Evolutionary conservation across 53 echinoderm and acorn worm species (phyloP).

Genomic region (Henricia sp.): DNA sequence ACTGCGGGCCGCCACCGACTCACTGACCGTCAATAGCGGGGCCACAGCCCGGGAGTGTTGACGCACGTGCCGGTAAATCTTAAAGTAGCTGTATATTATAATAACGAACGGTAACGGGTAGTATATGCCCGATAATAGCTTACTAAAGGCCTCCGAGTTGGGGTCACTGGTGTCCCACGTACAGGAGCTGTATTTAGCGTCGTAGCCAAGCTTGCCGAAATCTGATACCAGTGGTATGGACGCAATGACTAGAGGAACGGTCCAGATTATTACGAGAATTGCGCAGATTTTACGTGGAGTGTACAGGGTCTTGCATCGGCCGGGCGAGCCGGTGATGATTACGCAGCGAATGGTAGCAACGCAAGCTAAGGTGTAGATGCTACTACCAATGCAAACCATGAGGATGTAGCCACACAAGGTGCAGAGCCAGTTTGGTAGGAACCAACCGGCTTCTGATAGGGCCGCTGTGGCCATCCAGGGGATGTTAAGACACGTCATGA

Average conservation of each 20-base stretch:
- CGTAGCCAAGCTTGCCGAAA: slow-evolving; percentile 61
- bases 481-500: slow-evolving; percentile 56
- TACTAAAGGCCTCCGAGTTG: slow-evolving; percentile 43
- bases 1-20: background rate
- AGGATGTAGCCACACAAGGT: background rate
- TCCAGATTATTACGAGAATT: slow-evolving; percentile 50
- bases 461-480: slow-evolving; percentile 46
- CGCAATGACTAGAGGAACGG: slow-evolving; percentile 38
- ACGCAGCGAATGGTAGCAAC: slow-evolving; percentile 56
- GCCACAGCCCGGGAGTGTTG: slow-evolving; percentile 35
- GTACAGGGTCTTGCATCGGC: slow-evolving; percentile 9
- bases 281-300: slow-evolving; percentile 16
- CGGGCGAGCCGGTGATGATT: slow-evolving; percentile 38
- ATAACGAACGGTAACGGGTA: slow-evolving; percentile 54
- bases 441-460: slow-evolving; percentile 51
- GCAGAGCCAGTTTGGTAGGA: slow-evolving; percentile 62
- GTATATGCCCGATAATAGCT: background rate
- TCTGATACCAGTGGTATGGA: slow-evolving; percentile 27
- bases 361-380: slow-evolving; percentile 61
- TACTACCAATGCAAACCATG: slow-evolving; percentile 49
- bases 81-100: slow-evolving; percentile 54
- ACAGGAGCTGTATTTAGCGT: slow-evolving; percentile 58
- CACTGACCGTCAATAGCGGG: background rate
- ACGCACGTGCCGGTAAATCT: slow-evolving; percentile 40
- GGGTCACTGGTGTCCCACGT: slow-evolving; percentile 69